Conservation (phyloP, 2,888 invertebrate genomes). For the Gnatocerus cornutus region DNA sequence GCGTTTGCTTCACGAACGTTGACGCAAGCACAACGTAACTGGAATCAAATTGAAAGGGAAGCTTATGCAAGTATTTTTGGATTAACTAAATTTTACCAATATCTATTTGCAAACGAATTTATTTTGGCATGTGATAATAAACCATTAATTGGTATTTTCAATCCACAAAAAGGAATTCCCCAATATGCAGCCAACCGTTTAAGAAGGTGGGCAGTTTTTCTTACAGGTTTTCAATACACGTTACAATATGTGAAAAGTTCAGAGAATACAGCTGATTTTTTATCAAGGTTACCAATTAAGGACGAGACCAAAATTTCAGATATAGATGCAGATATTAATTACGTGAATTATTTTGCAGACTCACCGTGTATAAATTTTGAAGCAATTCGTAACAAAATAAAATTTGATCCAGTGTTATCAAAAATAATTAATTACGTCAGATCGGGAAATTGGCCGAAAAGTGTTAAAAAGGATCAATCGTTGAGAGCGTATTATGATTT, state of each 20-base stretch:
- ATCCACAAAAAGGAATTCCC: not conserved
- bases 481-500: not conserved
- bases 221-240: too few species aligned
- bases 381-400: not conserved
- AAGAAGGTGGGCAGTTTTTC: too few species aligned
- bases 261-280: too few species aligned
- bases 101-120: constrained; percentile 1
- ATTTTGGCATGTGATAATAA: constrained; percentile 2
- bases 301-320: not conserved
- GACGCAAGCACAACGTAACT: not conserved
- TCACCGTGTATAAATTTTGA: not conserved
- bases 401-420: not conserved
- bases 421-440: not conserved
- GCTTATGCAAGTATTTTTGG: constrained; percentile 2
- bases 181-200: too few species aligned
- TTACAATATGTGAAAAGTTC: too few species aligned
- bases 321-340: too few species aligned
- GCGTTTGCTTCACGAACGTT: constrained; percentile 2
- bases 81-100: constrained; percentile 1
- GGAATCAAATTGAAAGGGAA: constrained; percentile 7
- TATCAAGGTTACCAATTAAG: too few species aligned
- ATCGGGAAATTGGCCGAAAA: not conserved
- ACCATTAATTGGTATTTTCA: not conserved
- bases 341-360: constrained; percentile 3
- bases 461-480: not conserved